Evolutionary conservation across 2,797 vertebrate genomes (phyloP).

Genomic region (Florisuga fusca): DNA sequence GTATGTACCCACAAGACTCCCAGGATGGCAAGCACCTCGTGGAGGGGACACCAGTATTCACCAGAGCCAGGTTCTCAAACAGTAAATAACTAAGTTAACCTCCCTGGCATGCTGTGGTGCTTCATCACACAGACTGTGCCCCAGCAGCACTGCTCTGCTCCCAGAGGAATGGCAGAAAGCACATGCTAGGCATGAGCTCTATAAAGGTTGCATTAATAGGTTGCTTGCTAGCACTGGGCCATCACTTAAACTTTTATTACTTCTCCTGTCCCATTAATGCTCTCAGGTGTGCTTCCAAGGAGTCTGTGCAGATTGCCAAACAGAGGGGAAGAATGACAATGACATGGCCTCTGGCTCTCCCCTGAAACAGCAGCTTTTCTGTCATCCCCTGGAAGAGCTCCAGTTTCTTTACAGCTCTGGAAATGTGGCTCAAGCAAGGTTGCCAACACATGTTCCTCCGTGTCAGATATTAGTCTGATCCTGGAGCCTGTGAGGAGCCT

Average conservation of each 20-base stretch:
- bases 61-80: neutral
- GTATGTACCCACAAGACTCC: neutral
- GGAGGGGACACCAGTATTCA: neutral
- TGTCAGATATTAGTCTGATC: conserved; percentile 39
- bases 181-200: neutral
- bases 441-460: conserved; percentile 59
- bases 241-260: conserved; percentile 30
- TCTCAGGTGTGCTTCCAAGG: conserved; percentile 35
- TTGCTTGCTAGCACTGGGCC: neutral
- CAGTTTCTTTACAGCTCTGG: conserved; percentile 58
- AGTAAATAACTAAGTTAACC: neutral
- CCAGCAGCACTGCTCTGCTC: neutral
- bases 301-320: conserved; percentile 23
- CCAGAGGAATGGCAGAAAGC: neutral
- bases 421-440: conserved; percentile 56
- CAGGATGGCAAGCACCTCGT: conserved; percentile 1
- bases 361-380: conserved; percentile 62
- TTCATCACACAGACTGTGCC: neutral
- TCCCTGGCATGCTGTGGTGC: neutral
- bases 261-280: conserved; percentile 32
- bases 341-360: conserved; percentile 59
- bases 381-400: conserved; percentile 60
- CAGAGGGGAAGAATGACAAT: conserved; percentile 41
- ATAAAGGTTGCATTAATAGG: neutral
- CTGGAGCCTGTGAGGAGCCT: conserved; percentile 34